Conservation (phyloP, 2,113 vertebrate species). For the Dicerorhinus sumatrensis region DNA sequence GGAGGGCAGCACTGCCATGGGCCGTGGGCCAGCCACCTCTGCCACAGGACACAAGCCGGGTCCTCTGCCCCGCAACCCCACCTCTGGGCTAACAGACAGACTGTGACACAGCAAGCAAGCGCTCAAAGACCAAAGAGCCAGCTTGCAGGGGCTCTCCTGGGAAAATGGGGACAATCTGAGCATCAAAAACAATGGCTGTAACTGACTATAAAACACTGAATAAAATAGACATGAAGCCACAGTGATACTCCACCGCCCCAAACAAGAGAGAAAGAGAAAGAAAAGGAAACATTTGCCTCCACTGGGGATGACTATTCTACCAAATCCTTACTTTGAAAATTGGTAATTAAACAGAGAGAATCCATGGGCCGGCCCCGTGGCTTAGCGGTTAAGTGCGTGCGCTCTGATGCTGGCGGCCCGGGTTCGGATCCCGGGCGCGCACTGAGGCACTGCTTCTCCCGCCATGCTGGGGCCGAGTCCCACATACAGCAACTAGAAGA, state of each 20-base stretch:
- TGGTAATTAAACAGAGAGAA: background rate
- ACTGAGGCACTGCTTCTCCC: too few species aligned
- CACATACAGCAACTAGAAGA: too few species aligned
- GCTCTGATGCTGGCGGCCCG: too few species aligned
- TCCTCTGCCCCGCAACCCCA: background rate
- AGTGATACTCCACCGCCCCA: background rate
- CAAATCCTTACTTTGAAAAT: constrained; percentile 6
- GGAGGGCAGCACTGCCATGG: accelerated
- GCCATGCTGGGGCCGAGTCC: too few species aligned
- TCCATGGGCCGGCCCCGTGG: too few species aligned
- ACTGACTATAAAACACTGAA: background rate
- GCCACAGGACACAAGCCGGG: background rate
- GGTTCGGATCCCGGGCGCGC: too few species aligned
- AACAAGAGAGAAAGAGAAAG: accelerated
- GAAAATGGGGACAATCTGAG: background rate
- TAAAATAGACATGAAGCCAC: background rate
- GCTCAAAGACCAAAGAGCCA: background rate
- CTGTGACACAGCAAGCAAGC: background rate
- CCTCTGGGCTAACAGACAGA: background rate
- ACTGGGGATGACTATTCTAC: background rate
- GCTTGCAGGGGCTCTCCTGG: background rate
- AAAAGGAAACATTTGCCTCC: background rate
- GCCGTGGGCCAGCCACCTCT: accelerated
- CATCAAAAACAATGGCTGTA: background rate
- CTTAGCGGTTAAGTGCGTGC: too few species aligned